A percentile compares a stretch with the other conserved stretches of the same genome.
phyloP scores from a whole-genome alignment of 2,113 vertebrate genomes.

The Otocyon megalotis region DNA sequence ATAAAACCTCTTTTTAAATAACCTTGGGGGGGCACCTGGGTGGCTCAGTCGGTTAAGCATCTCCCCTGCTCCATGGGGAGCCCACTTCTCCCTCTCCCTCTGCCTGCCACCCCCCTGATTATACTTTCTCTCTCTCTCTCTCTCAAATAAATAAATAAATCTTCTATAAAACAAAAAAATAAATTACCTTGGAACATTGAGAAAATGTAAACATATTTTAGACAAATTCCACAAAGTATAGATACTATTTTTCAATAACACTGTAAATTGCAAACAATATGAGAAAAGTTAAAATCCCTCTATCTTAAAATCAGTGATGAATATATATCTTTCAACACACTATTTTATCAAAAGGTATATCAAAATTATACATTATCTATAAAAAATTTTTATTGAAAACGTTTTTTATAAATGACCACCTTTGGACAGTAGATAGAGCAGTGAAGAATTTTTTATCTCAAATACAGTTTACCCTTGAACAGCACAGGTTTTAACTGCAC shows the following conservation, averaged over 20 bases:
- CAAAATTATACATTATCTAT: background rate
- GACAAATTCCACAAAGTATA: background rate
- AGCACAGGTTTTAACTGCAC: background rate
- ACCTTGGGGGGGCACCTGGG: background rate
- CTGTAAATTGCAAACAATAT: background rate
- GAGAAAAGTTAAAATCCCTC: constrained; percentile 16
- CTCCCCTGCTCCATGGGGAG: too few species aligned
- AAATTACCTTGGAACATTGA: background rate
- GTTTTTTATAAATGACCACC: too few species aligned
- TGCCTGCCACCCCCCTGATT: too few species aligned
- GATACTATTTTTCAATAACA: background rate
- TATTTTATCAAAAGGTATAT: constrained; percentile 22
- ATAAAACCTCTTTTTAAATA: constrained; percentile 22
- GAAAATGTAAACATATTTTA: background rate
- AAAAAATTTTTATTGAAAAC: background rate
- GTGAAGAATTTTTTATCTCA: background rate
- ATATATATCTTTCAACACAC: background rate
- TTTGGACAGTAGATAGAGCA: background rate
- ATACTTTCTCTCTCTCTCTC: too few species aligned
- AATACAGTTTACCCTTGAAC: background rate
- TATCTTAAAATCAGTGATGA: background rate
- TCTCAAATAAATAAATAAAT: too few species aligned
- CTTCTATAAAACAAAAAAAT: too few species aligned
- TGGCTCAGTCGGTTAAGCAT: too few species aligned
- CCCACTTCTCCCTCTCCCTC: too few species aligned